Conservation (phyloP, 92 coral and sea anemone species). For the Desmophyllum pertusum region DNA sequence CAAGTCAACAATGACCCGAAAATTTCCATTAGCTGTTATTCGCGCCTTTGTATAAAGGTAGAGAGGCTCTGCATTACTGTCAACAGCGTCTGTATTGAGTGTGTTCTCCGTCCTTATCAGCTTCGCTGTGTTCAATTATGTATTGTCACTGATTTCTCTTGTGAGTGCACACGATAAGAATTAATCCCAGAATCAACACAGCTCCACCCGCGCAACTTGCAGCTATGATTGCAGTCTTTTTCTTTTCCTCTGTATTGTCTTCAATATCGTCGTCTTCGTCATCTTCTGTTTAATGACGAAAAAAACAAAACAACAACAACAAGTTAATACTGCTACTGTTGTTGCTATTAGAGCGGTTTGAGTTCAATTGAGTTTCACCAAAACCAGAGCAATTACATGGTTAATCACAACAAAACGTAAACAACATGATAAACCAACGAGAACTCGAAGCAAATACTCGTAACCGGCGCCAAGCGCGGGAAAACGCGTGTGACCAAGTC, state of each 20-base stretch:
- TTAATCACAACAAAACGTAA: too few species aligned
- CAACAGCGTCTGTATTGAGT: neutral
- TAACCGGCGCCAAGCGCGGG: too few species aligned
- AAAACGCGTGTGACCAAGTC: too few species aligned
- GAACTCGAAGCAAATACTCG: too few species aligned
- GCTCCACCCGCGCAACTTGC: slow-evolving; percentile 33
- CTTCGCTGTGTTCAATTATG: neutral
- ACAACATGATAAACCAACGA: too few species aligned
- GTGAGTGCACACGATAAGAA: slow-evolving; percentile 29
- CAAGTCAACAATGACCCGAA: too few species aligned
- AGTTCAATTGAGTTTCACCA: neutral
- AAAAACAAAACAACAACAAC: neutral
- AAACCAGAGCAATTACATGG: too few species aligned
- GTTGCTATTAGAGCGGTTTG: neutral
- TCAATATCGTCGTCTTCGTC: slow-evolving; percentile 17
- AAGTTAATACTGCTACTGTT: neutral
- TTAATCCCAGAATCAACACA: slow-evolving; percentile 8
- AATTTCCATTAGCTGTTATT: neutral
- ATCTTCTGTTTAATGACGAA: neutral
- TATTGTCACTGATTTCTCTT: slow-evolving; percentile 7
- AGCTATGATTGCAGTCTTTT: slow-evolving; percentile 30
- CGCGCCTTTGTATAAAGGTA: too few species aligned
- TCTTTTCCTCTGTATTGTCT: slow-evolving; percentile 18
- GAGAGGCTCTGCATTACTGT: too few species aligned
- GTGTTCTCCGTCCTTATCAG: neutral